Evolutionary conservation across 2,797 vertebrate genomes (phyloP), one percentile per base, ranked within the genome.

Genomic region (Forpus xanthops): DNA sequence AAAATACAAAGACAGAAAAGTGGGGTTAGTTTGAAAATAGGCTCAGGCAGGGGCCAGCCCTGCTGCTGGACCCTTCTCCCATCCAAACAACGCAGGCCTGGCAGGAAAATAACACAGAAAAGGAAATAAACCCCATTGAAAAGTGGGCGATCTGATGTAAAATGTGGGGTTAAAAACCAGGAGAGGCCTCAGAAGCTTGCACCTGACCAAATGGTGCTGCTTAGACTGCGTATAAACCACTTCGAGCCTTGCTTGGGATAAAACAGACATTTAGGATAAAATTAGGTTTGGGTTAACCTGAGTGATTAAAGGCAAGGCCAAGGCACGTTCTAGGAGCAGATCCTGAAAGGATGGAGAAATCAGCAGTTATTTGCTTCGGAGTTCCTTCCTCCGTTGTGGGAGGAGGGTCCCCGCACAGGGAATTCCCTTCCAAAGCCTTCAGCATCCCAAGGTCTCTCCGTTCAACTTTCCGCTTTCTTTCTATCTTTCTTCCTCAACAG

Each of bases 161-260:
- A 64, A 2, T 3, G 53, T 5, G 0, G n/a, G 42, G 15, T 77
- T 33, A 15, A 68, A 25, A n/a, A 5, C 1, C 11, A 0, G 13
- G 44, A 19, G 50, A 45, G 89, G 83, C 89, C 74, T 62, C 6
- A 31, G 71, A 18, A 56, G 49, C 20, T 33, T 25, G 45, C 15
- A 18, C n/a, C 78, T 27, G 82, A 42, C 35, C 89, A 87, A 93
- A 87, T 20, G 92, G 82, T 37, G 78, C 65, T 12, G 16, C 74
- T 56, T 33, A 11, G 44, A 7, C 11, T 27, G 1, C 4, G 2
- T 24, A 71, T 25, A 13, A 62, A 71, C 23, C 27, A 6, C 41
- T 50, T 28, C 1, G 11, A 65, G 56, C 23, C 13, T 50, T 2
- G 31, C 7, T 76, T 8, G 25, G 25, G 8, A 5, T 6, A 21